Evolutionary conservation across 2,113 vertebrate species (phyloP).

Genomic region (Ibidorhyncha struthersii): DNA sequence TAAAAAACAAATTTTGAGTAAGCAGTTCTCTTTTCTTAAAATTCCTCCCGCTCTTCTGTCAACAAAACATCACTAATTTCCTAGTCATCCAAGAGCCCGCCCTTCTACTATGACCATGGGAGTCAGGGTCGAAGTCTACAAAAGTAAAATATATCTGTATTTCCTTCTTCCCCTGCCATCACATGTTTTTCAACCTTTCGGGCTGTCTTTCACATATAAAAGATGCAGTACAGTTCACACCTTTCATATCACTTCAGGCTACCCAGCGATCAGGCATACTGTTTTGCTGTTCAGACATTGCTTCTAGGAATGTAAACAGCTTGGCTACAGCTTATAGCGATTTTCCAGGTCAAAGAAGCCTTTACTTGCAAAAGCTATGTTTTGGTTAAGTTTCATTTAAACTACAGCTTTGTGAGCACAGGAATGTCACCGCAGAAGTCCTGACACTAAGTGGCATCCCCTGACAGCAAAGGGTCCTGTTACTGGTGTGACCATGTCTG

Average conservation of each 20-base stretch:
- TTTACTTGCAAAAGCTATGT: not conserved
- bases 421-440: not conserved
- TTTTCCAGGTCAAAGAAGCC: not conserved
- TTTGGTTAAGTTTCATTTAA: not conserved
- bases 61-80: not conserved
- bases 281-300: not conserved
- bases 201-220: accelerated
- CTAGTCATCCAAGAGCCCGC: not conserved
- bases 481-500: accelerated
- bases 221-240: not conserved
- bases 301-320: not conserved
- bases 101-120: accelerated
- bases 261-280: not conserved
- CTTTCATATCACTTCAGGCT: not conserved
- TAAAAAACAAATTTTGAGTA: not conserved
- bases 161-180: not conserved
- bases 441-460: not conserved
- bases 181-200: not conserved
- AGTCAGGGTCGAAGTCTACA: not conserved
- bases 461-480: not conserved
- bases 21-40: not conserved
- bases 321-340: accelerated
- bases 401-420: accelerated
- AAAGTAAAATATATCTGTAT: not conserved
- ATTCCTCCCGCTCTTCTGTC: not conserved